Percentiles rank a stretch among this genome's conserved stretches.
Conservation (phyloP, 2,888 invertebrate genomes). For the Spodoptera picta region DNA sequence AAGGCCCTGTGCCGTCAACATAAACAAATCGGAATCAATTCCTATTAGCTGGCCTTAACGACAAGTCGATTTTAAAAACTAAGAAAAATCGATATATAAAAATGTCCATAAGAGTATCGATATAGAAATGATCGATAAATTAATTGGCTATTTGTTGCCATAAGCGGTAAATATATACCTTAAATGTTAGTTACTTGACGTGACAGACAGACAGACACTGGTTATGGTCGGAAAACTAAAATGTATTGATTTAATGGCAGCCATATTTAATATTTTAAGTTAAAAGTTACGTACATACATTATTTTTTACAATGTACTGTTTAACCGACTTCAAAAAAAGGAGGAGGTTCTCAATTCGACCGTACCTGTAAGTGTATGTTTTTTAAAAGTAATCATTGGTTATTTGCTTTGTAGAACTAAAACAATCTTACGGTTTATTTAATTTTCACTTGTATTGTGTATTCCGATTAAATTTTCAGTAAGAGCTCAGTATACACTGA, state of each 20-base stretch:
- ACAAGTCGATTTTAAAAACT: slow-evolving; percentile 5
- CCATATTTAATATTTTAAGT: not conserved
- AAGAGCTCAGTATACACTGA: too few species aligned
- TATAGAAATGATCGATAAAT: slow-evolving; percentile 71
- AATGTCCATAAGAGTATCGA: slow-evolving; percentile 66
- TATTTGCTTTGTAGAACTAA: not conserved
- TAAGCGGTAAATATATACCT: slow-evolving; percentile 79
- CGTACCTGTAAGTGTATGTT: not conserved
- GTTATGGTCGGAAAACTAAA: slow-evolving; percentile 58
- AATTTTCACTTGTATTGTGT: too few species aligned
- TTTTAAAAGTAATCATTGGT: slow-evolving; percentile 2
- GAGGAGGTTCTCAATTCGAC: too few species aligned
- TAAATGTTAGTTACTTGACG: slow-evolving; percentile 70
- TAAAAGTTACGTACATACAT: slow-evolving; percentile 1
- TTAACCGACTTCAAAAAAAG: too few species aligned
- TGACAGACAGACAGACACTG: slow-evolving; percentile 75
- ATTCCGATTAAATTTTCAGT: too few species aligned
- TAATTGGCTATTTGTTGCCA: slow-evolving; percentile 82
- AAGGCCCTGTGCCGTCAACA: too few species aligned
- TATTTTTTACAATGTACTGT: not conserved
- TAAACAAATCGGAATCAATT: too few species aligned
- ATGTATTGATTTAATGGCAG: slow-evolving; percentile 23
- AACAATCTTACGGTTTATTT: too few species aligned
- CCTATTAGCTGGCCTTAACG: too few species aligned
- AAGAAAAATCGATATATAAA: slow-evolving; percentile 72